Base-by-base conservation (phyloP, 2,888 invertebrate genomes). In the Tipula helvola region DNA sequence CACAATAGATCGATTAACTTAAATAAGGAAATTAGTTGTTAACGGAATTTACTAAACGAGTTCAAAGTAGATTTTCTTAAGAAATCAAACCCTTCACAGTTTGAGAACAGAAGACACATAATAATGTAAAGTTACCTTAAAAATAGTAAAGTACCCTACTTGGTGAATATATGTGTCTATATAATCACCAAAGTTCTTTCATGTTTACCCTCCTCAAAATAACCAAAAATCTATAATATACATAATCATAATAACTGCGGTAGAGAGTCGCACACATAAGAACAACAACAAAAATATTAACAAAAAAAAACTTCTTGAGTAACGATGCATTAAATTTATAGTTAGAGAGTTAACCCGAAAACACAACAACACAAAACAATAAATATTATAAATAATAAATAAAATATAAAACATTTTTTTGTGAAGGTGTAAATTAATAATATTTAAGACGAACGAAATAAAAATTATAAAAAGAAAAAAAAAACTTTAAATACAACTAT, bases 311-410 rank as follows among this genome's bases (percentile, higher is more conserved):
- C 3, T 4, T 4, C 28, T 71, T 71, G 71, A 71, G 71, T 71
- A 71, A 71, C 71, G 71, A 71, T 71, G 71, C 71, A 71, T 71
- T 71, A 71, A 71, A 71, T 71, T 71, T 71, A 71, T 71, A 71
- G 71, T 71, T 71, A 28, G 28, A 28, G 71, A 71, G 71, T 57
- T 57, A 57, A 28, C 10, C 28, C 71, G 28, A 71, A 52, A 18
- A 28, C 71, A 71, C 52, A 52, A 52, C 52, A 52, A 52, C 52
- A 52, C 16, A 52, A 16, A 3, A 4, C 52, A 52, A 16, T 52
- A 52, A 52, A 52, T 52, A 52, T 16, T 16, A 52, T 16, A 5
- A n/a, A 52, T 52, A 52, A 52, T 52, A 52, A 52, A 52, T 52
- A 52, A 52, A 39, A 52, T 52, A 52, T 5, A 71, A 57, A 16